Evolutionary conservation across 2,113 vertebrate species (phyloP).

Genomic region (Mus spicilegus): DNA sequence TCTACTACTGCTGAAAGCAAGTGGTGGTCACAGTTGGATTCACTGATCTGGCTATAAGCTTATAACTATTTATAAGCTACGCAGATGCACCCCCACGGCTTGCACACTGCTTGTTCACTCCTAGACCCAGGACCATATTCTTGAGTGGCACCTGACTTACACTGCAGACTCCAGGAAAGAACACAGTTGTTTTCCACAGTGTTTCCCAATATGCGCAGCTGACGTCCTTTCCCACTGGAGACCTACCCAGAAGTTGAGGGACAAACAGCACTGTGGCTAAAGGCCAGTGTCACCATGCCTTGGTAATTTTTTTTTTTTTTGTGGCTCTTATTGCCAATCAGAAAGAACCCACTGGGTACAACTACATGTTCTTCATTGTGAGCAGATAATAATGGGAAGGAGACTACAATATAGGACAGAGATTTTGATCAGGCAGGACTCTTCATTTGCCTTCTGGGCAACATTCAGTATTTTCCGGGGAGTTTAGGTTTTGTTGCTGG

Average conservation of each 20-base stretch:
- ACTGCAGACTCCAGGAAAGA: not conserved
- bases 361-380: not conserved
- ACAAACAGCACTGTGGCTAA: not conserved
- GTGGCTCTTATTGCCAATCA: not conserved
- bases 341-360: not conserved
- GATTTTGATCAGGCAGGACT: not conserved
- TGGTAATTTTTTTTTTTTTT: not conserved
- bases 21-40: rapidly evolving
- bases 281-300: not conserved
- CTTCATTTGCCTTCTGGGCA: not conserved
- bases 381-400: not conserved
- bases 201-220: not conserved
- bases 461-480: not conserved
- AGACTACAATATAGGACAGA: not conserved
- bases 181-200: too few species aligned
- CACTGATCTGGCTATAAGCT: too few species aligned
- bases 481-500: not conserved
- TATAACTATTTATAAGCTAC: not conserved
- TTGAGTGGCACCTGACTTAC: not conserved
- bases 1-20: not conserved
- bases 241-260: too few species aligned
- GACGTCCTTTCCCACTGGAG: not conserved
- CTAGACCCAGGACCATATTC: too few species aligned
- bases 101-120: rapidly evolving
- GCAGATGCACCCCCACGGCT: not conserved